These are phyloP conservation scores for Nomada ferruginata DNA, from an alignment of 2,888 invertebrate species.

Conservation along the genomic window DNA sequence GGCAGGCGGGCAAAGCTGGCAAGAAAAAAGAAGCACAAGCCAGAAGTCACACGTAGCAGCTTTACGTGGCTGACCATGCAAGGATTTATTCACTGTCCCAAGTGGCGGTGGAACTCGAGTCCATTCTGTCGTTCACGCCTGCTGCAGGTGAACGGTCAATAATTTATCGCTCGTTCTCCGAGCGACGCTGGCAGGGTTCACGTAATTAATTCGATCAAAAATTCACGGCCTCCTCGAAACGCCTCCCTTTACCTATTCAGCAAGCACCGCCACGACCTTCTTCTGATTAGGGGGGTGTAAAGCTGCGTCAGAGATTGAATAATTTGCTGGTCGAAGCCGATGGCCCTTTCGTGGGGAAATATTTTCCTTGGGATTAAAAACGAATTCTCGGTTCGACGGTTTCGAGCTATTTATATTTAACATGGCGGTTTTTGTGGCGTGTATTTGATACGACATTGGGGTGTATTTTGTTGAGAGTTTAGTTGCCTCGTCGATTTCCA, in stretches of 20 bases:
- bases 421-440: no score
- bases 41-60: constrained; percentile 28
- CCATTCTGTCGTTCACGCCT: background rate
- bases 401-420: no score
- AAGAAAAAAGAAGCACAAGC: constrained; percentile 41
- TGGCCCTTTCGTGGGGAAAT: background rate
- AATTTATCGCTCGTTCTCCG: background rate
- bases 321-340: background rate
- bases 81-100: constrained; percentile 59
- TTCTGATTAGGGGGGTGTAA: constrained; percentile 14
- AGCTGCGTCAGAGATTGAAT: constrained; percentile 18
- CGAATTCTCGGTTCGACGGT: background rate
- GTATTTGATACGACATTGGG: no score
- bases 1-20: constrained; percentile 15
- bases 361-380: background rate
- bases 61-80: constrained; percentile 54
- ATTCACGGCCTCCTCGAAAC: constrained; percentile 28
- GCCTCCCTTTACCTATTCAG: constrained; percentile 17
- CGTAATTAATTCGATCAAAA: constrained; percentile 52
- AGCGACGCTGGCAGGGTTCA: background rate
- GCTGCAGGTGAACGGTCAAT: constrained; percentile 5
- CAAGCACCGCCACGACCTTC: constrained; percentile 2
- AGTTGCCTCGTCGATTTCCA: no score
- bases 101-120: constrained; percentile 3
- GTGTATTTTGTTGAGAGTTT: no score